phyloP scores from a whole-genome alignment of 53 echinoderm and acorn worm genomes.

The Paelopatides confundens region DNA sequence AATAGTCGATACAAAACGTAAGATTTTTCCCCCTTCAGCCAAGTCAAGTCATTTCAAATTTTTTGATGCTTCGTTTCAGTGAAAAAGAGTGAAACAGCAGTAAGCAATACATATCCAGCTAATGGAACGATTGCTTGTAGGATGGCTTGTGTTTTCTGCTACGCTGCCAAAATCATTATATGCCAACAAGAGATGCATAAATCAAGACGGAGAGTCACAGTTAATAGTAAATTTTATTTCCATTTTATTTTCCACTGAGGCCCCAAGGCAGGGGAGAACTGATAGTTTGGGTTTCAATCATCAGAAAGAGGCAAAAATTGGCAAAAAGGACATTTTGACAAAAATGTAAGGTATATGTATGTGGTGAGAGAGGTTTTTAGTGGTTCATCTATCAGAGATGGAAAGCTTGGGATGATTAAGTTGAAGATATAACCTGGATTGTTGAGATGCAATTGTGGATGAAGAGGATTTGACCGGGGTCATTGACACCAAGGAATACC shows the following conservation, averaged over 20 bases:
- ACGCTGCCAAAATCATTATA: slow-evolving; percentile 30
- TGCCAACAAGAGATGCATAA: slow-evolving; percentile 33
- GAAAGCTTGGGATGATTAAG: slow-evolving; percentile 1
- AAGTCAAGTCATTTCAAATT: not conserved
- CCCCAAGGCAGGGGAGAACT: not conserved
- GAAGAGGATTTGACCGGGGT: not conserved
- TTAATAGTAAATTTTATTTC: slow-evolving; percentile 26
- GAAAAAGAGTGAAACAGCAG: not conserved
- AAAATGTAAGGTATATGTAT: not conserved
- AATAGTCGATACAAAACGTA: not conserved
- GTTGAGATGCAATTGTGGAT: not conserved
- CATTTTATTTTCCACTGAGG: slow-evolving; percentile 14
- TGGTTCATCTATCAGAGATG: not conserved
- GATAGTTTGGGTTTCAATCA: slow-evolving; percentile 1
- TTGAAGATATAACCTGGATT: slow-evolving; percentile 25
- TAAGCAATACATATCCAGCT: slow-evolving; percentile 9
- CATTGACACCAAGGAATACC: slow-evolving; percentile 6
- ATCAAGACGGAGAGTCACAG: slow-evolving; percentile 22
- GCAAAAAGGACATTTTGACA: slow-evolving; percentile 9
- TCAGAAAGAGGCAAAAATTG: not conserved
- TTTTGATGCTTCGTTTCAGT: slow-evolving; percentile 15
- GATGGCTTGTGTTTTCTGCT: slow-evolving; percentile 16
- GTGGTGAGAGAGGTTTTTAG: slow-evolving; percentile 14
- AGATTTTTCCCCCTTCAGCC: not conserved
- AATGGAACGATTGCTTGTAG: slow-evolving; percentile 21